Evolutionary conservation across 2,797 vertebrate genomes (phyloP).

Genomic region (Coregonus ussuriensis): DNA sequence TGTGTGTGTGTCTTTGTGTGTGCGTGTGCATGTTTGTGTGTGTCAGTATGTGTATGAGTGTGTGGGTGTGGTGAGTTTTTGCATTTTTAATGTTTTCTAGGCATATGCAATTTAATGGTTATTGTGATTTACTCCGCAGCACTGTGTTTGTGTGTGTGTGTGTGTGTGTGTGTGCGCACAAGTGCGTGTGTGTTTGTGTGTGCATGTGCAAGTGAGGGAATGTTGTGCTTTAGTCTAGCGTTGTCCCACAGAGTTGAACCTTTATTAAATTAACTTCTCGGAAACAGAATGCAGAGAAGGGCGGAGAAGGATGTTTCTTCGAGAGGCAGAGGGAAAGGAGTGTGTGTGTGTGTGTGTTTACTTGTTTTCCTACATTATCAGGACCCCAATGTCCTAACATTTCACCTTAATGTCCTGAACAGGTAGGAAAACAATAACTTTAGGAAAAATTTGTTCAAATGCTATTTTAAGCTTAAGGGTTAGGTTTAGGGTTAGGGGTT

Average conservation of each 20-base stretch:
- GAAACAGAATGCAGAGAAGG: constrained; percentile 43
- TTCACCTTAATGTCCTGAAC: neutral
- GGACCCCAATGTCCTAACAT: no score
- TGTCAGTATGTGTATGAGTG: constrained; percentile 1
- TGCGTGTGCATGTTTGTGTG: neutral
- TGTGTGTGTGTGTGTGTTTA: neutral
- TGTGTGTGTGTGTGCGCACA: constrained; percentile 1
- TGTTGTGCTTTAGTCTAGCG: constrained; percentile 12
- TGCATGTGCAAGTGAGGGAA: constrained; percentile 23
- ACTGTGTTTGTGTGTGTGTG: constrained; percentile 15
- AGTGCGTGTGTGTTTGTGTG: neutral
- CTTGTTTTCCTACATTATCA: no score
- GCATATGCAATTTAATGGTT: no score
- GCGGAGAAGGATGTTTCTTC: constrained; percentile 45
- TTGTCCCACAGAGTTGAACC: constrained; percentile 43
- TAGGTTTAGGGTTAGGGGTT: no score
- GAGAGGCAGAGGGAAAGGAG: neutral
- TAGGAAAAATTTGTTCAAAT: no score
- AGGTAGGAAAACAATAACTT: neutral
- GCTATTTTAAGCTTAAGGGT: no score
- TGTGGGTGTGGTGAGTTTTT: no score
- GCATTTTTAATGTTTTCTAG: no score
- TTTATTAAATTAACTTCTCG: constrained; percentile 52
- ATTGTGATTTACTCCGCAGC: no score
- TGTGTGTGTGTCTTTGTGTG: neutral